A percentile compares a stretch with the other conserved stretches of the same genome.
Conservation (phyloP, 2,888 invertebrate species). For the Sarcophaga variegata region DNA sequence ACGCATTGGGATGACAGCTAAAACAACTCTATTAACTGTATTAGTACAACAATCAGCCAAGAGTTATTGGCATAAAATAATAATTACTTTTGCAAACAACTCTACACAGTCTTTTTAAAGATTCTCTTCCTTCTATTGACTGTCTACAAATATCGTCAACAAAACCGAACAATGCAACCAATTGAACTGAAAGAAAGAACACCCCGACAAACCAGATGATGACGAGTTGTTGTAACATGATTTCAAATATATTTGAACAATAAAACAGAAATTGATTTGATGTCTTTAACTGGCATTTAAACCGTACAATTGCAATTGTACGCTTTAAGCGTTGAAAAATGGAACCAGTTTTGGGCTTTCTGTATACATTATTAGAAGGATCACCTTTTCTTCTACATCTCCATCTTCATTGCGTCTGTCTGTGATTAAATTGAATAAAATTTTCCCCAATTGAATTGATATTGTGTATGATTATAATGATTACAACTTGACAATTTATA, state of each 20-base stretch:
- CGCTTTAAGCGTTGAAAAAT: background rate
- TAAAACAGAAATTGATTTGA: slow-evolving; percentile 38
- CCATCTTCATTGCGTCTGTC: background rate
- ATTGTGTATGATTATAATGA: slow-evolving; percentile 34
- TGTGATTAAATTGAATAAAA: slow-evolving; percentile 32
- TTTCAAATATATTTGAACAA: slow-evolving; percentile 10
- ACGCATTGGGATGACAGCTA: slow-evolving; percentile 20
- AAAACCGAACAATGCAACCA: no score
- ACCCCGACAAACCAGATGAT: slow-evolving; percentile 44
- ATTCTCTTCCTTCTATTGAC: slow-evolving; percentile 3
- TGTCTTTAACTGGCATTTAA: slow-evolving; percentile 34
- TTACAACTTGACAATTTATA: slow-evolving; percentile 47
- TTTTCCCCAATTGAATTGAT: slow-evolving; percentile 1
- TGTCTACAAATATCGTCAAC: slow-evolving; percentile 4
- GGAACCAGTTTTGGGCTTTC: slow-evolving; percentile 31
- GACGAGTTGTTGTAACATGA: slow-evolving; percentile 15
- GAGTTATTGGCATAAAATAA: slow-evolving; percentile 62
- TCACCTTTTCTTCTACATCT: slow-evolving; percentile 5
- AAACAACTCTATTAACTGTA: slow-evolving; percentile 63
- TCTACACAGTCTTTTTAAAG: slow-evolving; percentile 28
- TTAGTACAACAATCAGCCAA: slow-evolving; percentile 44
- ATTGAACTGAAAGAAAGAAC: slow-evolving; percentile 4
- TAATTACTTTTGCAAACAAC: slow-evolving; percentile 46
- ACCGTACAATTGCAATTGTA: slow-evolving; percentile 13
- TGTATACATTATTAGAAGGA: slow-evolving; percentile 13